A percentile compares a stretch with the other conserved stretches of the same genome.
Evolutionary conservation across 2,888 invertebrate genomes (phyloP).

Genomic region (Monoplex corrugatus): DNA sequence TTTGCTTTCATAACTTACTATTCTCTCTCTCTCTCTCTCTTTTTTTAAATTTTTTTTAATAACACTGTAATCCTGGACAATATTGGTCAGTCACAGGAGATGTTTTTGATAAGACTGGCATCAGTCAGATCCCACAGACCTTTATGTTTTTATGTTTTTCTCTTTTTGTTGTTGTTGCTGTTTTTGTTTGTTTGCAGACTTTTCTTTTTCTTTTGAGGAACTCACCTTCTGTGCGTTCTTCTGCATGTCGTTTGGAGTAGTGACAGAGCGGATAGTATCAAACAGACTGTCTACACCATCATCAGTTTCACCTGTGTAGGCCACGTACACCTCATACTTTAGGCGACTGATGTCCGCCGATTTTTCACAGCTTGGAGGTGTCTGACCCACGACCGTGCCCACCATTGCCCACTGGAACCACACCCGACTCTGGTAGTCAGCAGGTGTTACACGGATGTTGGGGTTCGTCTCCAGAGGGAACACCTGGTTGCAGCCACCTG

Average conservation of each 20-base stretch:
- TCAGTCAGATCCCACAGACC: too few species aligned
- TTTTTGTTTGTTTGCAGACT: too few species aligned
- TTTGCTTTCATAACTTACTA: too few species aligned
- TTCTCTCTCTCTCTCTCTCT: too few species aligned
- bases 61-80: too few species aligned
- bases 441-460: slow-evolving; percentile 76
- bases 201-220: too few species aligned
- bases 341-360: background rate
- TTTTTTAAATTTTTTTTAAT: too few species aligned
- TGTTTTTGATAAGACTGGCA: too few species aligned
- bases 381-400: slow-evolving; percentile 77
- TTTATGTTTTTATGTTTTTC: too few species aligned
- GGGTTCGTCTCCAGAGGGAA: slow-evolving; percentile 86
- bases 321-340: slow-evolving; percentile 39
- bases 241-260: background rate
- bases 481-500: slow-evolving; percentile 90
- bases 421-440: slow-evolving; percentile 83
- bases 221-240: background rate
- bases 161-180: too few species aligned
- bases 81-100: too few species aligned
- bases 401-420: slow-evolving; percentile 83
- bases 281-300: background rate
- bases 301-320: slow-evolving; percentile 1
- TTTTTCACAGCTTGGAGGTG: slow-evolving; percentile 70
- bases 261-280: background rate